These are phyloP conservation scores for Agrochola macilenta DNA, from an alignment of 2,888 invertebrate species.

Conservation along the genomic window DNA sequence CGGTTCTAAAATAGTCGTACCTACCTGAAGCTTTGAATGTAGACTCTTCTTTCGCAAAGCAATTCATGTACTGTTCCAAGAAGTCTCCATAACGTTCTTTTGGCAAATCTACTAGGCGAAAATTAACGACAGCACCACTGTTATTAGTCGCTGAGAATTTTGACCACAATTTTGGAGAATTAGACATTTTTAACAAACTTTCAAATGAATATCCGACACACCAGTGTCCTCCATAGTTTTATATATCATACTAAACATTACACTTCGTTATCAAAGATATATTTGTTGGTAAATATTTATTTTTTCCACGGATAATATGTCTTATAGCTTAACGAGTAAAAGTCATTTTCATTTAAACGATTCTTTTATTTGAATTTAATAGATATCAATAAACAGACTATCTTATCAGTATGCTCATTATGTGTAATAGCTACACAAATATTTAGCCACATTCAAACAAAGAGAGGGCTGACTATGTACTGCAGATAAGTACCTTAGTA, in stretches of 20 bases:
- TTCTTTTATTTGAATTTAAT: not conserved
- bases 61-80: constrained; percentile 60
- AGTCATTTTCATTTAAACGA: not conserved
- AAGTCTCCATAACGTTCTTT: constrained; percentile 60
- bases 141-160: constrained; percentile 41
- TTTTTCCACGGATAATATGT: not conserved
- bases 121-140: constrained; percentile 48
- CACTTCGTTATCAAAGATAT: not conserved
- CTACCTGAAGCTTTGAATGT: constrained; percentile 61
- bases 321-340: not conserved
- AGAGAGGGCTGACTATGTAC: not conserved
- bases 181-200: constrained; percentile 13
- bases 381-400: not conserved
- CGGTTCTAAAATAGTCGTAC: constrained; percentile 20
- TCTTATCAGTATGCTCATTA: constrained; percentile 7
- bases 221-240: not conserved
- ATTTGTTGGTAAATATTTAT: not conserved
- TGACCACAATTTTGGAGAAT: constrained; percentile 43
- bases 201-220: no score
- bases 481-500: not conserved
- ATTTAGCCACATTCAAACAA: not conserved
- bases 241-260: constrained; percentile 19
- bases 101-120: constrained; percentile 62
- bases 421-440: not conserved
- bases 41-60: constrained; percentile 60